Evolutionary conservation across 2,797 vertebrate species (phyloP), one percentile per base, ranked within the genome.

Genomic region (Apodemus agrarius): DNA sequence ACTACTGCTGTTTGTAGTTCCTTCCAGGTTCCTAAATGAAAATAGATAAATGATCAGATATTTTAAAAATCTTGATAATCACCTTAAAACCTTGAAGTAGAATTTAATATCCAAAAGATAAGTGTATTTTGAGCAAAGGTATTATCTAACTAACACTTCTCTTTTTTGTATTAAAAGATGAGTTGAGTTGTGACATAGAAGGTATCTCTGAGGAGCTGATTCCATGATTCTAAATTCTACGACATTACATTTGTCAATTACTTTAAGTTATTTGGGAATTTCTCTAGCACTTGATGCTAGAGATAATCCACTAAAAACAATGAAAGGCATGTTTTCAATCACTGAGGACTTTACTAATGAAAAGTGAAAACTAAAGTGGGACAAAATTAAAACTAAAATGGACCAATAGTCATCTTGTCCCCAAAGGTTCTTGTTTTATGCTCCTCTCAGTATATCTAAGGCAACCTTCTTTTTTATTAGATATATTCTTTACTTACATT

Each of bases 241-340:
- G 78, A 78, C 31, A 11, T 85, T 46, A 81, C 16, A 26, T 12
- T 95, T 85, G 37, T 80, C 24, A 89, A 67, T 82, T 65, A 72
- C 11, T 91, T 74, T 78, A 34, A 93, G 65, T 89, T 93, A 88
- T 46, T 91, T 69, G 37, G 57, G 37, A 91, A 52, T 95, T 91
- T 93, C 59, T 91, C 54, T 61, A 89, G n/a, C 11, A 54, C 14
- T 40, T 89, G 61, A 46, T 6, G 81, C 21, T 46, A 92, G 37
- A 54, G 46, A 54, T 13, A 75, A 7, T 7, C 24, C 83, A 43
- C 67, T 57, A 84, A 57, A 91, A 84, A 61, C 29, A 57, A 67
- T 82, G 29, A 72, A 92, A 88, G 17, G 12, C 43, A 40, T 52
- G 43, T 9, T 17, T 90, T 94, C 88, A 19, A n/a, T n/a, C 34